These are phyloP conservation scores for Trichechus manatus DNA, from an alignment of 2,113 vertebrate species.

Conservation along the genomic window DNA sequence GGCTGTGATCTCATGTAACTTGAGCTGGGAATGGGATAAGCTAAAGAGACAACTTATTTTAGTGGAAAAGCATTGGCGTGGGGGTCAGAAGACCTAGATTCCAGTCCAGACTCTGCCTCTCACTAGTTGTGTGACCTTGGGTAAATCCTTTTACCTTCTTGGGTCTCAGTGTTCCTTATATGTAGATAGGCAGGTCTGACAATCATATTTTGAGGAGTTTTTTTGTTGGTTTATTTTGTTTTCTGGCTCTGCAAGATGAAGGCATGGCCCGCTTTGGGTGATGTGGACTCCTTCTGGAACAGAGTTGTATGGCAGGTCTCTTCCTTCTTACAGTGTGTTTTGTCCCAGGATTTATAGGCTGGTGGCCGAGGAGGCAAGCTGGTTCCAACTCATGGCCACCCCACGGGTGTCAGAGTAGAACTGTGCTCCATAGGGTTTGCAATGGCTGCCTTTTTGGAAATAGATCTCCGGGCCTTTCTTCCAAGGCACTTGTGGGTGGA, in stretches of 20 bases:
- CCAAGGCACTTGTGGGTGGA: background rate
- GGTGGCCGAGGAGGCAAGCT: background rate
- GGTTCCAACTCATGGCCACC: background rate
- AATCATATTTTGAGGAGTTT: background rate
- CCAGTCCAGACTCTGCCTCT: background rate
- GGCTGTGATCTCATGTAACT: background rate
- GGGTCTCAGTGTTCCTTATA: conserved; percentile 11
- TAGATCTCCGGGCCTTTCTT: background rate
- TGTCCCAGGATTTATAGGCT: background rate
- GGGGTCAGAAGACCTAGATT: background rate
- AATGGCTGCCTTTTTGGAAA: background rate
- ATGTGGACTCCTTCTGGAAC: background rate
- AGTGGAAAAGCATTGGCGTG: background rate
- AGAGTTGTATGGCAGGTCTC: background rate
- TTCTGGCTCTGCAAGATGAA: background rate
- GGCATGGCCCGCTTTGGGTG: background rate
- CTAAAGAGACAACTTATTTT: background rate
- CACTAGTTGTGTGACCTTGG: background rate
- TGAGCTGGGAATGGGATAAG: background rate
- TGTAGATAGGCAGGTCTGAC: background rate
- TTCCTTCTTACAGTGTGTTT: conserved; percentile 24
- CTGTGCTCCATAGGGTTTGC: background rate
- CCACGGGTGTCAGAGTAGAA: background rate
- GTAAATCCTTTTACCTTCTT: background rate
- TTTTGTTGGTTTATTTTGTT: background rate